These are phyloP conservation scores for Mellivora capensis DNA, from an alignment of 2,113 vertebrate genomes.

Conservation along the genomic window DNA sequence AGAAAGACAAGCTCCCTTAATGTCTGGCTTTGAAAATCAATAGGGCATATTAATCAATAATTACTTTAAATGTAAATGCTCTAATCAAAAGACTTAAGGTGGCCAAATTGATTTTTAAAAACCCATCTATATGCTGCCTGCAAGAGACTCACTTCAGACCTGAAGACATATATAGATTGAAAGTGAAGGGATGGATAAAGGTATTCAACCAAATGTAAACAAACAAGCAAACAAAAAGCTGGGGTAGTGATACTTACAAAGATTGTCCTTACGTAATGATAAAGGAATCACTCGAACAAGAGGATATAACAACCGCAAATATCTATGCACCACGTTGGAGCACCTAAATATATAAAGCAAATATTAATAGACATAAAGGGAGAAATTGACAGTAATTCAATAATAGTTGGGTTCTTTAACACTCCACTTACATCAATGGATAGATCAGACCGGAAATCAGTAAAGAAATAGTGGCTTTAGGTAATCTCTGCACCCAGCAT, in stretches of 20 bases:
- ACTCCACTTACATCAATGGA: not conserved
- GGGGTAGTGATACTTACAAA: not conserved
- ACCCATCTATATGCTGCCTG: not conserved
- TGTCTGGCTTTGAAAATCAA: not conserved
- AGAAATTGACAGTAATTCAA: not conserved
- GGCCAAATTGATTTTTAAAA: not conserved
- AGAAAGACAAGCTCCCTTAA: not conserved
- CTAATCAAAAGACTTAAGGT: not conserved
- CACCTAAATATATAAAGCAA: not conserved
- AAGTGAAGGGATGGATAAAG: not conserved
- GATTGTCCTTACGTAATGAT: not conserved
- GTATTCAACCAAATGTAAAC: not conserved
- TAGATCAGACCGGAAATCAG: not conserved
- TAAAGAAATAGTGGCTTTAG: not conserved
- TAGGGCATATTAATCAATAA: not conserved
- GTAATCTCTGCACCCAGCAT: no score
- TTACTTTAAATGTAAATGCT: not conserved
- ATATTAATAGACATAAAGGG: not conserved
- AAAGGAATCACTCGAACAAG: not conserved
- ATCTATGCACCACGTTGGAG: not conserved
- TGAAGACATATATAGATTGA: not conserved
- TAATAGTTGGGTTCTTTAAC: not conserved
- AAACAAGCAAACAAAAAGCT: not conserved
- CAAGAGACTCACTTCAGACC: not conserved
- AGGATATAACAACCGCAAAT: not conserved